phyloP scores from a whole-genome alignment of 2,888 invertebrate species.

The Rhagonycha fulva region DNA sequence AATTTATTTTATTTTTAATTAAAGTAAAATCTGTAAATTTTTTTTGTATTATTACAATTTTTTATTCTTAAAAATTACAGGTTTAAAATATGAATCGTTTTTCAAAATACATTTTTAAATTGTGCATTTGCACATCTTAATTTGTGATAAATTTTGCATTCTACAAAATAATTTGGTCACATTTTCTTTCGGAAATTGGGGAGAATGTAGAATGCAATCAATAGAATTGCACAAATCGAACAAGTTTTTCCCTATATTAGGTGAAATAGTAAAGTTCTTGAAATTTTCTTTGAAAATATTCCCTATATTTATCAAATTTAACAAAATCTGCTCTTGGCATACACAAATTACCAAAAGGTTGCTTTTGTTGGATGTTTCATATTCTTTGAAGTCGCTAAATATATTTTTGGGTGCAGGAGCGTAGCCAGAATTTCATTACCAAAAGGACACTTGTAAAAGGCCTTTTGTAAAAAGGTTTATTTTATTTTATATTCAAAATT shows the following conservation, averaged over 20 bases:
- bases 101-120: neutral
- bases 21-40: too few relatives aligned
- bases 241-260: neutral
- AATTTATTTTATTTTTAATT: too few relatives aligned
- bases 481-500: too few relatives aligned
- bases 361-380: conserved; percentile 12
- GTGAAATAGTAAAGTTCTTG: neutral
- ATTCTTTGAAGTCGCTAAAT: conserved; percentile 16
- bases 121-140: conserved; percentile 2
- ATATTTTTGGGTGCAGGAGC: conserved; percentile 1
- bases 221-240: neutral
- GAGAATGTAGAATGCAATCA: neutral
- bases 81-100: neutral
- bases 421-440: too few relatives aligned
- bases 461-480: too few relatives aligned
- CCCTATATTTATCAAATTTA: conserved; percentile 7
- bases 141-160: conserved; percentile 3
- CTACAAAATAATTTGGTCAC: conserved; percentile 8
- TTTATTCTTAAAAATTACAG: too few relatives aligned
- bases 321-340: conserved; percentile 2
- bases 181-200: conserved; percentile 2
- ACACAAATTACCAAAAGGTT: too few relatives aligned
- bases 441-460: too few relatives aligned
- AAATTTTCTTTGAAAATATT: neutral
- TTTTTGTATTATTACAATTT: too few relatives aligned